Conservation (phyloP, 2,113 vertebrate species). For the Symphodus melops region DNA sequence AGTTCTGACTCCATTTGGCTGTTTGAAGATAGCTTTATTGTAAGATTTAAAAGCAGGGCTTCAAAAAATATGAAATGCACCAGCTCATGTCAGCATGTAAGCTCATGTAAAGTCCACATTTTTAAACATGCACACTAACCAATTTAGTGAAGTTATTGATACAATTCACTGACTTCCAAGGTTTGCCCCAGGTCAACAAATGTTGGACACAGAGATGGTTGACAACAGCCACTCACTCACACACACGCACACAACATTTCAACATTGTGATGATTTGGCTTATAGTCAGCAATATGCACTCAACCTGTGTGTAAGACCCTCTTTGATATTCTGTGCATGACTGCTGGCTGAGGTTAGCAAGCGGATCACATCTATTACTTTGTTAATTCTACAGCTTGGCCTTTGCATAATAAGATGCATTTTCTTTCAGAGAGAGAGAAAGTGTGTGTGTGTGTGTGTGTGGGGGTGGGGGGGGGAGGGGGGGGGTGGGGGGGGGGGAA, state of each 20-base stretch:
- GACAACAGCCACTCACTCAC: too few relatives aligned
- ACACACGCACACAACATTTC: conserved; percentile 14
- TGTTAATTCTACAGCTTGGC: conserved; percentile 78
- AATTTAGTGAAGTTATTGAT: not conserved
- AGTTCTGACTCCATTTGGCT: not conserved
- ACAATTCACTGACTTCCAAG: conserved; percentile 24
- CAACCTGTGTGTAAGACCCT: conserved; percentile 57
- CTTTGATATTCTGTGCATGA: conserved; percentile 71
- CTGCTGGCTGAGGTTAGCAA: conserved; percentile 69
- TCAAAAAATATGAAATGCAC: not conserved
- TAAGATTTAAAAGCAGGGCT: not conserved
- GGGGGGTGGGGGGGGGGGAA: not conserved
- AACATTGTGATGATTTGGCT: conserved; percentile 38
- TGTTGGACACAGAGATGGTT: conserved; percentile 44
- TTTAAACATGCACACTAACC: not conserved
- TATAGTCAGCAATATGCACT: conserved; percentile 40
- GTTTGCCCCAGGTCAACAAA: conserved; percentile 43
- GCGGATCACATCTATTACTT: conserved; percentile 79
- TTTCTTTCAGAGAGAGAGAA: conserved; percentile 48
- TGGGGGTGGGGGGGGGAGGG: not conserved
- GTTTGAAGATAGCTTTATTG: not conserved
- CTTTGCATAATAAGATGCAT: conserved; percentile 76
- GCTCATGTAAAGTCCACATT: too few relatives aligned
- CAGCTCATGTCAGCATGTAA: not conserved
- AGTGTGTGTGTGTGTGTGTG: not conserved